These are phyloP conservation scores for Promerops cafer DNA, from an alignment of 2,113 vertebrate species.

Conservation along the genomic window DNA sequence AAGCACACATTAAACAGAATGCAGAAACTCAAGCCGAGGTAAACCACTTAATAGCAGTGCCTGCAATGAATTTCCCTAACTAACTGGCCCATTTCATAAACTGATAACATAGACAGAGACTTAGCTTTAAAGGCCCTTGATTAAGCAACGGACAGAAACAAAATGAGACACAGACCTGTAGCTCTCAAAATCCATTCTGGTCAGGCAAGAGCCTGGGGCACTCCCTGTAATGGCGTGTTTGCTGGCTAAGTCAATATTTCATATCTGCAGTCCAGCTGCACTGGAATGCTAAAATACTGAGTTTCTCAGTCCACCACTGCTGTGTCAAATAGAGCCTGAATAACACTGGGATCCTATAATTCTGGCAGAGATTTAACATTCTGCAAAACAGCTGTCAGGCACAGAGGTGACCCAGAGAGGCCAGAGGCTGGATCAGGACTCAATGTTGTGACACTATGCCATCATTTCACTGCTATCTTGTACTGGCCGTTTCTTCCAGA, in stretches of 20 bases:
- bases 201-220: neutral
- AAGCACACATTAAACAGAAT: neutral
- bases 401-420: neutral
- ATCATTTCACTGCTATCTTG: neutral
- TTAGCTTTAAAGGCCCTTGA: neutral
- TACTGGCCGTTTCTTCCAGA: neutral
- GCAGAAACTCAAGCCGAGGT: neutral
- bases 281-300: neutral
- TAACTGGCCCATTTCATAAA: neutral
- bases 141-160: neutral
- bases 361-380: neutral
- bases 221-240: neutral
- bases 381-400: neutral
- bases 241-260: neutral
- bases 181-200: neutral
- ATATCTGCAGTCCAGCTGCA: neutral
- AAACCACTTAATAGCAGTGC: neutral
- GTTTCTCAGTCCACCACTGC: neutral
- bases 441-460: neutral
- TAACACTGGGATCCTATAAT: neutral
- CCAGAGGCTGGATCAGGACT: neutral
- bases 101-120: neutral
- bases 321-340: neutral
- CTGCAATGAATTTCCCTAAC: neutral
- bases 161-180: neutral